Conservation (phyloP, 2,113 vertebrate genomes). For the Saccopteryx leptura region DNA sequence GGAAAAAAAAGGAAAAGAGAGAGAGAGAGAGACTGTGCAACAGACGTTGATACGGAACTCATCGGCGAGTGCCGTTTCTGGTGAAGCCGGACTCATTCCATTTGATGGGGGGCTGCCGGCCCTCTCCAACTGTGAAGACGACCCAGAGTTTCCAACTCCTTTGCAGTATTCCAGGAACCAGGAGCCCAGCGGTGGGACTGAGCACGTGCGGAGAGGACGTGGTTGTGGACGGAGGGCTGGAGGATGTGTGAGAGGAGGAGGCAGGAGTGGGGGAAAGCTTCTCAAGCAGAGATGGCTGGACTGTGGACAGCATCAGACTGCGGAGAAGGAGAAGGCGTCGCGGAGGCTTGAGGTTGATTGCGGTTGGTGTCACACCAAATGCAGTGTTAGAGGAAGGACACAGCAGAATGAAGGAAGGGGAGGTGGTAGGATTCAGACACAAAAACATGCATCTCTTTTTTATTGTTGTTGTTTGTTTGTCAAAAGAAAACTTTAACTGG, state of each 20-base stretch:
- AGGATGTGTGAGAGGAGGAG: constrained; percentile 34
- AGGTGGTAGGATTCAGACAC: constrained; percentile 78
- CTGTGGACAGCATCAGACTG: constrained; percentile 73
- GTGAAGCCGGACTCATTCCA: constrained; percentile 55
- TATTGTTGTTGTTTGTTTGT: constrained; percentile 82
- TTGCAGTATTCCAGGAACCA: constrained; percentile 80
- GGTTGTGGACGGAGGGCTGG: constrained; percentile 73
- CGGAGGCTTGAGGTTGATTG: constrained; percentile 77
- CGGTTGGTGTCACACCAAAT: constrained; percentile 87
- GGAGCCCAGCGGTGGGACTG: constrained; percentile 85
- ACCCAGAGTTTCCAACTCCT: constrained; percentile 81
- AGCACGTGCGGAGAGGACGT: constrained; percentile 85
- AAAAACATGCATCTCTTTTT: constrained; percentile 88
- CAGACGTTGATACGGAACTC: constrained; percentile 59
- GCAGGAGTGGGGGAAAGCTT: constrained; percentile 58
- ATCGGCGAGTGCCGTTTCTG: constrained; percentile 1
- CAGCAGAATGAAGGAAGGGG: constrained; percentile 76
- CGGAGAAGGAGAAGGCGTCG: constrained; percentile 84
- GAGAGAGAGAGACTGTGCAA: not conserved
- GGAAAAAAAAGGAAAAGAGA: not conserved
- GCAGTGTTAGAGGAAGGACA: constrained; percentile 85
- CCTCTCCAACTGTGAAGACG: constrained; percentile 89
- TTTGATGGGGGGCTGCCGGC: constrained; percentile 68
- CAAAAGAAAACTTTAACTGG: constrained; percentile 90
- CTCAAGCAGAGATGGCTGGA: constrained; percentile 67